Evolutionary conservation across 2,113 vertebrate genomes (phyloP), one percentile per base, ranked within the genome.

Genomic region (Ornithorhynchus anatinus): DNA sequence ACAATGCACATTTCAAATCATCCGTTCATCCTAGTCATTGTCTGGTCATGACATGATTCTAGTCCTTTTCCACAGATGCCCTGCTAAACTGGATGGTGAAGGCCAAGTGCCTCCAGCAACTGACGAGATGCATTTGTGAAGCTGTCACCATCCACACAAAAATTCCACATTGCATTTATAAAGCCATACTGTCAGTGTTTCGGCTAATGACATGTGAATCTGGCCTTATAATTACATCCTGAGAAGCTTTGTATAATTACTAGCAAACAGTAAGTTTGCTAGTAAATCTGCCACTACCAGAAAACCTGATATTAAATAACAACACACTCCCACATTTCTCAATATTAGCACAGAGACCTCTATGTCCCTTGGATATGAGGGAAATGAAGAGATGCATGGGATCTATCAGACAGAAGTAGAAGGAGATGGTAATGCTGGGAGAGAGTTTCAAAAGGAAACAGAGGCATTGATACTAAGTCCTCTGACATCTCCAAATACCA

Each of bases 201-300:
- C 33, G 47, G 22, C 25, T 58, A 53, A 72, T 33, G 19, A 42
- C n/a, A 63, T 23, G 3, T 48, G 38, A 48, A 48, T 58, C 22
- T 50, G 27, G 47, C 20, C 60, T 74, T 40, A 73, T 39, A 77
- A 74, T 60, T 68, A 33, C 13, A 27, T 20, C 38, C 11, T 31
- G 8, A 42, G 60, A 53, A 23, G 42, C 20, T 38, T 81, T 79
- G 56, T 38, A 23, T 66, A 38, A 51, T 33, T 66, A 59, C 44
- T 64, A 59, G 50, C 23, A 20, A 73, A 53, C 67, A 32, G 52
- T 65, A 79, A 38, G 31, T 70, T 70, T 53, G 33, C 51, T 43
- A 43, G 61, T 54, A 62, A 20, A 12, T 37, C 11, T 23, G 12
- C 19, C 53, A 32, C 63, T 67, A 56, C 52, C 52, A 56, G 35